These are phyloP conservation scores for Malurus alboscapulatus DNA, from an alignment of 2,113 vertebrate species.

Conservation along the genomic window DNA sequence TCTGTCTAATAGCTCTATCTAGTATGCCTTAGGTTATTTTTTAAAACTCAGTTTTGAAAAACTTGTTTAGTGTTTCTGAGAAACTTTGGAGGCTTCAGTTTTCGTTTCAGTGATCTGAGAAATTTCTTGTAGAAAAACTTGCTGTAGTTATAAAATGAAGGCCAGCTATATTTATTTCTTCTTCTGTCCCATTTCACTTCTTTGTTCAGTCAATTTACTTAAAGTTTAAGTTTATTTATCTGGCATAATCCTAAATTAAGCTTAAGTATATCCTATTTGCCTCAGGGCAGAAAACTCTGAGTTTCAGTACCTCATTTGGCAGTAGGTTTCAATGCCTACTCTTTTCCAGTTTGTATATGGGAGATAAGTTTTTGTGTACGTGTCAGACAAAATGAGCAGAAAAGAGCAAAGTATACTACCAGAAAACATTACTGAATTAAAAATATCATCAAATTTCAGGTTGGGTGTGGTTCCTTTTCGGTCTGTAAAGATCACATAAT, in stretches of 20 bases:
- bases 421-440: background rate
- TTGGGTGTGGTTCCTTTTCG: background rate
- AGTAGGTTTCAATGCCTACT: background rate
- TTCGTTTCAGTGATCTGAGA: background rate
- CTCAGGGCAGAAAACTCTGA: background rate
- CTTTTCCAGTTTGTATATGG: background rate
- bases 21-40: background rate
- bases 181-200: background rate
- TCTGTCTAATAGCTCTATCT: background rate
- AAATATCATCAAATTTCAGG: background rate
- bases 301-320: background rate
- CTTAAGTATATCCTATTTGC: background rate
- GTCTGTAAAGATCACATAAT: background rate
- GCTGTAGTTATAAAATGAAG: background rate
- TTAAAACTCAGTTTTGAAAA: background rate
- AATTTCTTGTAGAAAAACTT: background rate
- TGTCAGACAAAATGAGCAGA: background rate
- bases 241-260: background rate
- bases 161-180: background rate
- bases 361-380: background rate
- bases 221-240: background rate
- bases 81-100: background rate
- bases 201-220: constrained; percentile 8
- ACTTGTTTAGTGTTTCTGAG: background rate
- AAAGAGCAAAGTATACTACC: background rate